Evolutionary conservation across 92 coral and sea anemone species (phyloP).

Genomic region (Chrysogorgia sp.): DNA sequence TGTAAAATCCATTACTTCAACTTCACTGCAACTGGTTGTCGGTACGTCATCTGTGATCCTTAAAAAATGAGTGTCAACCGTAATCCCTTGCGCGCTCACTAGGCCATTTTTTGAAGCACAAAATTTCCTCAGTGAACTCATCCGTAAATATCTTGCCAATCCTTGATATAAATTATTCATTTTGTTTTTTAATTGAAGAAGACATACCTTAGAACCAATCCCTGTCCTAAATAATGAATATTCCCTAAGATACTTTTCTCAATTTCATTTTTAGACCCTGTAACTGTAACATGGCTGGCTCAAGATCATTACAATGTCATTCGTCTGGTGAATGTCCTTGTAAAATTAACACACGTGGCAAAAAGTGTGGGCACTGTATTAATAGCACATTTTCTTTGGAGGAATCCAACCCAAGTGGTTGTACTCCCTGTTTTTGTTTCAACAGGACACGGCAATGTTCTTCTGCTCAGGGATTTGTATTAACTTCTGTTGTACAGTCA

Average conservation of each 20-base stretch:
- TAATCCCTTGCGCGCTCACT: too few species aligned
- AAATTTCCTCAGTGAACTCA: too few species aligned
- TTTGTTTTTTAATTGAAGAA: neutral
- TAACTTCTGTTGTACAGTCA: conserved; percentile 30
- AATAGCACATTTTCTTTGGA: conserved; percentile 77
- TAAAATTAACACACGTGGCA: conserved; percentile 77
- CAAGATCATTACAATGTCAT: conserved; percentile 72
- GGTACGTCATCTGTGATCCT: conserved; percentile 65
- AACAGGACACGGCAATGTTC: conserved; percentile 72
- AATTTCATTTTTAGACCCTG: conserved; percentile 66
- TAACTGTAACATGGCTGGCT: conserved; percentile 83
- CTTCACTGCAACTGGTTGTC: conserved; percentile 90
- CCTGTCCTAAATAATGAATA: too few species aligned
- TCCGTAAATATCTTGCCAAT: too few species aligned
- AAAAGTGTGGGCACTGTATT: conserved; percentile 72
- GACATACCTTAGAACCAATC: neutral
- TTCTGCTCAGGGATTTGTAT: conserved; percentile 69
- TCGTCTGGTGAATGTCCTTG: conserved; percentile 79
- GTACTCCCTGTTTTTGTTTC: conserved; percentile 90
- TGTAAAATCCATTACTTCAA: conserved; percentile 78
- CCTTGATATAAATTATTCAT: too few species aligned
- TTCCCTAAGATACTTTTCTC: too few species aligned
- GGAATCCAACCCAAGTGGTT: conserved; percentile 80
- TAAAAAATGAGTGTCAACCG: neutral
- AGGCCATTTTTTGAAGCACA: too few species aligned